These are phyloP conservation scores for Talpa occidentalis DNA, from an alignment of 2,113 vertebrate species.

Conservation along the genomic window DNA sequence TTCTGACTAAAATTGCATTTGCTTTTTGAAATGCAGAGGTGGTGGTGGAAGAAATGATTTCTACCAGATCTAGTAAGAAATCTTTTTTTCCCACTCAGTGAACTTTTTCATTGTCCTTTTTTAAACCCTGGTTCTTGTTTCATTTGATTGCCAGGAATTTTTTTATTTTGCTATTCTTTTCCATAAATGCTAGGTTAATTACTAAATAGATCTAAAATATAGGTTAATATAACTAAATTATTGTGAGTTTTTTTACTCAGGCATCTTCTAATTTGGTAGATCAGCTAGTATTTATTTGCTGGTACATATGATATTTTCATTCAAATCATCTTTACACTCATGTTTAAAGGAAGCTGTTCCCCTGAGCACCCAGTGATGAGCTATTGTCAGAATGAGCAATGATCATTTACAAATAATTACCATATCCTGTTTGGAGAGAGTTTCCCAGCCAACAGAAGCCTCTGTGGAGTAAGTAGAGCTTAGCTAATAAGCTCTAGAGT, in stretches of 20 bases:
- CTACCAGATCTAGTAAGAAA: not conserved
- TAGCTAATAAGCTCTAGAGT: slow-evolving; percentile 62
- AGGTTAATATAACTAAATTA: slow-evolving; percentile 68
- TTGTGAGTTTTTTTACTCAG: slow-evolving; percentile 67
- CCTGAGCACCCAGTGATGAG: slow-evolving; percentile 61
- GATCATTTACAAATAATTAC: slow-evolving; percentile 76
- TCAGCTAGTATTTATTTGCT: not conserved
- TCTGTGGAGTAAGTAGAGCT: slow-evolving; percentile 28
- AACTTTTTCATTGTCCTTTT: slow-evolving; percentile 58
- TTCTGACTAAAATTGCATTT: not conserved
- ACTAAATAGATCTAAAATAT: slow-evolving; percentile 72
- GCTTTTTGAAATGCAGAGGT: slow-evolving; percentile 41
- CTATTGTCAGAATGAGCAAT: slow-evolving; percentile 68
- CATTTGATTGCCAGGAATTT: slow-evolving; percentile 64
- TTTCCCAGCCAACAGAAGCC: slow-evolving; percentile 67
- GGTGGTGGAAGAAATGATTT: not conserved
- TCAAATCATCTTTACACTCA: slow-evolving; percentile 70
- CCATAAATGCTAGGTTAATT: slow-evolving; percentile 71
- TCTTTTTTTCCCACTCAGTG: slow-evolving; percentile 56
- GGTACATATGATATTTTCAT: slow-evolving; percentile 76
- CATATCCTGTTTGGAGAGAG: slow-evolving; percentile 66
- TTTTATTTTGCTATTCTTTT: slow-evolving; percentile 74
- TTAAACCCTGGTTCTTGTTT: slow-evolving; percentile 43
- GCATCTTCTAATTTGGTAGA: slow-evolving; percentile 34
- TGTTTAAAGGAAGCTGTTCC: slow-evolving; percentile 72